phyloP scores from a whole-genome alignment of 2,888 invertebrate genomes.

The Theristus sp. region DNA sequence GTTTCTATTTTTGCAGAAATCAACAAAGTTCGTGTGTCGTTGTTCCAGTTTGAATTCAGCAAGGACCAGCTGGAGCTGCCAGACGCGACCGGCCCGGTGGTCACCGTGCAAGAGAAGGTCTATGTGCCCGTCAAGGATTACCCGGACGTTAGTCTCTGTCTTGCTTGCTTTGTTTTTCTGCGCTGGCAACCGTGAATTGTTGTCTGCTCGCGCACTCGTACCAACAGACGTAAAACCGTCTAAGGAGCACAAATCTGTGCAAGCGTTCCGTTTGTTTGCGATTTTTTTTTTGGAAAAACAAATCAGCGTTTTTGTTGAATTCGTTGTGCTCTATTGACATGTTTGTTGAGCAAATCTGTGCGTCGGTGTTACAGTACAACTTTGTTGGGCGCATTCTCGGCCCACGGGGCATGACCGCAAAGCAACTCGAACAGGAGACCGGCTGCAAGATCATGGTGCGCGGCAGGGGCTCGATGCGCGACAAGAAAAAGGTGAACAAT shows the following conservation, averaged over 20 bases:
- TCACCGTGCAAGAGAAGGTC: constrained; percentile 91
- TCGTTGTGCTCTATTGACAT: no score
- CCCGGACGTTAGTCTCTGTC: constrained; percentile 71
- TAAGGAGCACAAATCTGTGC: background rate
- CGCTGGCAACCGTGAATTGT: no score
- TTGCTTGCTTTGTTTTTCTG: no score
- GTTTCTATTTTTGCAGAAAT: constrained; percentile 88
- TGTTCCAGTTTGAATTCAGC: constrained; percentile 97
- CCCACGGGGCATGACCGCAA: constrained; percentile 98
- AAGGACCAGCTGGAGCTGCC: constrained; percentile 44
- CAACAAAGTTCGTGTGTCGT: constrained; percentile 82
- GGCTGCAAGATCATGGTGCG: constrained; percentile 99
- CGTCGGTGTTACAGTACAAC: constrained; percentile 98
- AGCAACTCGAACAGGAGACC: constrained; percentile 97
- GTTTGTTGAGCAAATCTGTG: no score
- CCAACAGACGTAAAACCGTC: no score
- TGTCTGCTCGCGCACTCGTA: no score
- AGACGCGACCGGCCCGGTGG: constrained; percentile 38
- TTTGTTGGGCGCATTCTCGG: constrained; percentile 99
- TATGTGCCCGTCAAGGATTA: constrained; percentile 99
- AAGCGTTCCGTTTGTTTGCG: background rate
- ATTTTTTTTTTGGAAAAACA: background rate
- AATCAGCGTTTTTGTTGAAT: no score
- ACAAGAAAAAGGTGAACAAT: constrained; percentile 76
- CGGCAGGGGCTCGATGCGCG: constrained; percentile 97